Base-by-base conservation (phyloP, 2,888 invertebrate genomes). In the Monoplex corrugatus region DNA sequence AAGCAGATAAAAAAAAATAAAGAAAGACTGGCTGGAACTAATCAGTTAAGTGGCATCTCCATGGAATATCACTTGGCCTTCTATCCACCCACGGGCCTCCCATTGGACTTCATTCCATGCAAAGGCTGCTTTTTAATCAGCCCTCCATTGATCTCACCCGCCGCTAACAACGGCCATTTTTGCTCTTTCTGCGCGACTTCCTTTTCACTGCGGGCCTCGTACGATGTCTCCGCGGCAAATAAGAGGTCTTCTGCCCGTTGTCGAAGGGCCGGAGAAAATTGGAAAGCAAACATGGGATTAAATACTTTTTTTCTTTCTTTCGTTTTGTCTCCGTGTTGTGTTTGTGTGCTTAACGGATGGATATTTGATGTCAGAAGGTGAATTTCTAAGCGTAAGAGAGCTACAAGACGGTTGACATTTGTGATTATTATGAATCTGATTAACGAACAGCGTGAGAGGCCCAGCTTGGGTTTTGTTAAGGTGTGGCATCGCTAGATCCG, bases 121-220 rank as follows among this genome's bases (percentile, higher is more conserved):
- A 57, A 88, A 83, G 83, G 57, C 57, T 68, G 88, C 86, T 68
- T 86, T 86, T 86, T 86, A 86, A 86, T 86, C 86, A 86, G 50
- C 86, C 8, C 19, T 43, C 68, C 86, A 86, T 86, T 86, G 86
- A 86, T 86, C 63, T 68, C 57, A 28, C 28, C 86, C 38, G 68
- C 35, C 38, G 68, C 63, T 35, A 50, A 68, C 68, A 68, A 40
- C 50, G 84, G 45, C 50, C 84, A 38, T 63, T 86, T 85, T 86
- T 86, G 40, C 86, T 68, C 57, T 68, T 86, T 68, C 86, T 40
- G 86, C 86, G 57, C 5, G 86, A 86, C 86, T 68, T 43, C 23
- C 19, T 28, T 86, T 86, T 86, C 86, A n/a, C 82, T 82, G 44
- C 82, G 45, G 82, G 82, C 13, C 82, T 80, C 23, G 78, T 80